Percentiles rank a stretch among this genome's conserved stretches.
phyloP scores from a whole-genome alignment of 1,140 invertebrate genomes.

The Heliconius himera region DNA sequence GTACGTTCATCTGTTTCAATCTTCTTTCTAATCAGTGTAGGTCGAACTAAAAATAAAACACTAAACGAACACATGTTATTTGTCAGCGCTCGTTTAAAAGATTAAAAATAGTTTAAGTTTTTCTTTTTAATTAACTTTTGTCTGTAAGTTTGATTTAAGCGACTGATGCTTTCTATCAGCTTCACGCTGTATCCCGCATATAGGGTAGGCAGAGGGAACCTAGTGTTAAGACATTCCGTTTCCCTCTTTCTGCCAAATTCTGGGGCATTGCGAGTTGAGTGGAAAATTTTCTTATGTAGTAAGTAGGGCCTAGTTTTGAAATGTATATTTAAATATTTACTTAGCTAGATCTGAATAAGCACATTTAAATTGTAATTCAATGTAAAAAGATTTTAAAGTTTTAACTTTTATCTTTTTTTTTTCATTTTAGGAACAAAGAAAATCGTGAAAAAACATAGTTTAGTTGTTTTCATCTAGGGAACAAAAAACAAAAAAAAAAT shows the following conservation, averaged over 20 bases:
- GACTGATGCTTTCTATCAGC: background rate
- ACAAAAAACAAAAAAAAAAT: background rate
- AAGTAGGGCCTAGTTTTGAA: background rate
- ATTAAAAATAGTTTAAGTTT: constrained; percentile 14
- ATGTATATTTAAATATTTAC: too few species aligned
- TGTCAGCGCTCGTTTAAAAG: constrained; percentile 57
- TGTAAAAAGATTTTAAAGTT: background rate
- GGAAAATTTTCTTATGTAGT: background rate
- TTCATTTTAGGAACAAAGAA: background rate
- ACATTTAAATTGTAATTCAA: too few species aligned
- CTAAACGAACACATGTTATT: constrained; percentile 72
- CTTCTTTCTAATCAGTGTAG: constrained; percentile 58
- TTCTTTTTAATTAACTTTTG: constrained; percentile 6
- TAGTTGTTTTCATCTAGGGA: background rate
- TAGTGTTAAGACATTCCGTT: too few species aligned
- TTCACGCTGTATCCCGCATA: too few species aligned
- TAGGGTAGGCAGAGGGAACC: too few species aligned
- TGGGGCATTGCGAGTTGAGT: too few species aligned
- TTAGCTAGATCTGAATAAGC: too few species aligned
- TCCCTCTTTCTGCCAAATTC: too few species aligned
- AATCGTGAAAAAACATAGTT: background rate
- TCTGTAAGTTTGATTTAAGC: constrained; percentile 5
- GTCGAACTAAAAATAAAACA: constrained; percentile 68
- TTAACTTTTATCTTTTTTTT: too few species aligned
- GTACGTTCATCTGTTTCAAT: constrained; percentile 30